phyloP scores from a whole-genome alignment of 2,113 vertebrate genomes.

The Edolisoma coerulescens region DNA sequence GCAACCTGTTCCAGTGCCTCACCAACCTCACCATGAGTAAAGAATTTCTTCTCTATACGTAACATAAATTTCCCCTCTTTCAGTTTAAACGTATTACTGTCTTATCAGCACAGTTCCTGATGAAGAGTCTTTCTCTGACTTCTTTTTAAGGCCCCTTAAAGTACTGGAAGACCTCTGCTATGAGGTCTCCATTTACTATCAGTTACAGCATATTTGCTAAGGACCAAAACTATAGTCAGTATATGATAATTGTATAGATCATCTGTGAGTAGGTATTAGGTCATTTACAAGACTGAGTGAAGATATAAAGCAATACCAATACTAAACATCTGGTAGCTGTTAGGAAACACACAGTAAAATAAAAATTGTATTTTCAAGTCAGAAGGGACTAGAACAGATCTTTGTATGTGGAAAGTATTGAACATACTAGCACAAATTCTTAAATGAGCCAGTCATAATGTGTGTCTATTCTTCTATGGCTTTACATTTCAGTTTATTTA shows the following conservation, averaged over 20 bases:
- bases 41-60: background rate
- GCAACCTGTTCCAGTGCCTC: background rate
- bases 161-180: background rate
- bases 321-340: background rate
- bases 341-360: background rate
- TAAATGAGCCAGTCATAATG: background rate
- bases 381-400: background rate
- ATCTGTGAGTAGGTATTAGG: background rate
- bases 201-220: background rate
- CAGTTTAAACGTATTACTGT: background rate
- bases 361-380: background rate
- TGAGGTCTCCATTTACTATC: background rate
- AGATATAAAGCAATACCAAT: background rate
- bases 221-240: background rate
- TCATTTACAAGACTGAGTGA: background rate
- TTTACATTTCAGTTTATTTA: background rate
- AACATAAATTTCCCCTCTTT: background rate
- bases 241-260: background rate
- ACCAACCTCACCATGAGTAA: background rate
- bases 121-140: background rate
- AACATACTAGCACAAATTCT: background rate
- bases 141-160: background rate
- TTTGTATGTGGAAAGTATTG: background rate
- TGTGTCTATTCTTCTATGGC: background rate
- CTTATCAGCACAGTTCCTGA: background rate